Percentiles rank a stretch among this genome's conserved stretches.
Evolutionary conservation across 2,797 vertebrate genomes (phyloP).

Genomic region (Harpagifer antarcticus): DNA sequence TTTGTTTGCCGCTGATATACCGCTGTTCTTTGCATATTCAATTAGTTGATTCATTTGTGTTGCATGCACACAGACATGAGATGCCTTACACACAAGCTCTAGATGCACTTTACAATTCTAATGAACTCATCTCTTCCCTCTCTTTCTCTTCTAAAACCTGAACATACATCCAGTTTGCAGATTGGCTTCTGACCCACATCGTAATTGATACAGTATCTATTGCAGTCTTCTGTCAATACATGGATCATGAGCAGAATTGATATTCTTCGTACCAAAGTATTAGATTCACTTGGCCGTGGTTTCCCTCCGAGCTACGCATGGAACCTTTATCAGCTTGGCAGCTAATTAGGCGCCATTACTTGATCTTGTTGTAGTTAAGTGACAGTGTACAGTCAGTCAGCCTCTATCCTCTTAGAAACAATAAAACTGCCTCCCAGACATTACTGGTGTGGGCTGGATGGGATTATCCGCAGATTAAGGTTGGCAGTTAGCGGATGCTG

Average conservation of each 20-base stretch:
- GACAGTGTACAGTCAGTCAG: background rate
- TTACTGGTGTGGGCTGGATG: conserved; percentile 67
- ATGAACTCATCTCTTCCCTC: conserved; percentile 58
- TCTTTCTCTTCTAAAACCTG: conserved; percentile 36
- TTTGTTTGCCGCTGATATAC: conserved; percentile 67
- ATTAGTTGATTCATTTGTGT: conserved; percentile 76
- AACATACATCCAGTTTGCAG: conserved; percentile 28
- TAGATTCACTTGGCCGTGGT: background rate
- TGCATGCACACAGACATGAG: conserved; percentile 74
- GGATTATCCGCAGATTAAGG: conserved; percentile 65
- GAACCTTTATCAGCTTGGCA: conserved; percentile 11
- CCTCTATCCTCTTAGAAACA: conserved; percentile 32
- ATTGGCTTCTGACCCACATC: conserved; percentile 47
- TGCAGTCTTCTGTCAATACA: conserved; percentile 43
- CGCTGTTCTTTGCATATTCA: conserved; percentile 77
- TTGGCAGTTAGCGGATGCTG: conserved; percentile 43
- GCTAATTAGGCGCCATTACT: background rate
- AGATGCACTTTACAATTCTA: conserved; percentile 70
- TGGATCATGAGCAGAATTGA: conserved; percentile 21
- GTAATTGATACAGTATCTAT: conserved; percentile 46
- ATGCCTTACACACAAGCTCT: conserved; percentile 70
- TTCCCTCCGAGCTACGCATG: conserved; percentile 1
- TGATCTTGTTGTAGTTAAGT: conserved; percentile 7
- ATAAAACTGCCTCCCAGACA: conserved; percentile 33
- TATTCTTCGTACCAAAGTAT: conserved; percentile 12